Conservation (phyloP, 92 coral and sea anemone species). For the Palythoa caribaeorum region DNA sequence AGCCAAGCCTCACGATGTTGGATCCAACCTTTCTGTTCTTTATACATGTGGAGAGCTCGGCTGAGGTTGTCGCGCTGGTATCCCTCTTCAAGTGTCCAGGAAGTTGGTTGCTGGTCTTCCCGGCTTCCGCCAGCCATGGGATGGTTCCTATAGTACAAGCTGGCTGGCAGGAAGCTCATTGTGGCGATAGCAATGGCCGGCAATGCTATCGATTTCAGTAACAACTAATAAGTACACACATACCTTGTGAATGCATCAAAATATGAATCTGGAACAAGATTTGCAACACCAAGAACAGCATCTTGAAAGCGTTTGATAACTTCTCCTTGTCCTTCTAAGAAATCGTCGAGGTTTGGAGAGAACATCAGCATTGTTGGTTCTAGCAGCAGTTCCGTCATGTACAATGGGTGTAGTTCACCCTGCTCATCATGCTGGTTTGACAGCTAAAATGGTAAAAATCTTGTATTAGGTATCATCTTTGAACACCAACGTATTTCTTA, state of each 20-base stretch:
- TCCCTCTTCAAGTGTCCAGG: too few species aligned
- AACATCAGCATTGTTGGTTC: constrained; percentile 93
- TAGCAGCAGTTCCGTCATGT: constrained; percentile 88
- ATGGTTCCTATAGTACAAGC: too few species aligned
- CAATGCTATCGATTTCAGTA: neutral
- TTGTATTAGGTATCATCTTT: too few species aligned
- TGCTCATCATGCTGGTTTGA: constrained; percentile 70
- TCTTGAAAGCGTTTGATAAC: constrained; percentile 97
- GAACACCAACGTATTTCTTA: too few species aligned
- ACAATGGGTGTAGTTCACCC: constrained; percentile 89
- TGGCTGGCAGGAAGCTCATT: too few species aligned
- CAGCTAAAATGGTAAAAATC: neutral
- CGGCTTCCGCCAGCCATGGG: too few species aligned
- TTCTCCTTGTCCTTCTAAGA: constrained; percentile 97
- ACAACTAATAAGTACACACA: neutral
- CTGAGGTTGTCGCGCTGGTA: too few species aligned
- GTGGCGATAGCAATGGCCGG: too few species aligned
- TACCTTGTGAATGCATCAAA: constrained; percentile 98
- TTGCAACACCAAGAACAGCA: constrained; percentile 96
- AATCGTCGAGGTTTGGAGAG: constrained; percentile 91
- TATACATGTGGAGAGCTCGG: too few species aligned
- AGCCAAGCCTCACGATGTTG: too few species aligned
- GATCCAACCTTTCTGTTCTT: too few species aligned
- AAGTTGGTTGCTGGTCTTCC: too few species aligned
- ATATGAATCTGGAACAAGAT: constrained; percentile 94